Evolutionary conservation across 1,140 invertebrate genomes (phyloP).

Genomic region (Polypedilum pembai): DNA sequence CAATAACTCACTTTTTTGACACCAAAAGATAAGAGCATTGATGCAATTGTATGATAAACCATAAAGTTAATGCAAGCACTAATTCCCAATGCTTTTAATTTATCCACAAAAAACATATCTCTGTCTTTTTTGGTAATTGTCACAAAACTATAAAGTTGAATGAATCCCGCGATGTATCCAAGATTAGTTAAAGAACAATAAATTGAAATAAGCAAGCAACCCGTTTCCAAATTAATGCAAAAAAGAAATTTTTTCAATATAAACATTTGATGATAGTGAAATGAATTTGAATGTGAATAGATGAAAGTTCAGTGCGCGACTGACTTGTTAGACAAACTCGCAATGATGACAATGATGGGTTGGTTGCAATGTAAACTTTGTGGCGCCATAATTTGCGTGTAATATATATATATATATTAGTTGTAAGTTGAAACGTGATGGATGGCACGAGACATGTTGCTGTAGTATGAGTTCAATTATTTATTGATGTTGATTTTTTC

Average conservation of each 20-base stretch:
- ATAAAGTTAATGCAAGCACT: background rate
- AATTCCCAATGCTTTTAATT: constrained; percentile 12
- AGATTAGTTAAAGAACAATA: background rate
- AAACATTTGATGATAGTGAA: background rate
- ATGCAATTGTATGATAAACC: background rate
- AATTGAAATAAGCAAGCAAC: background rate
- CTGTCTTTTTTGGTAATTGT: background rate
- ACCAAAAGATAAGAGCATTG: background rate
- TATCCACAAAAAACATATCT: constrained; percentile 5
- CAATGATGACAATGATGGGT: no score
- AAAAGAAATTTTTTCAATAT: background rate
- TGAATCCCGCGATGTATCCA: background rate
- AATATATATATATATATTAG: no score
- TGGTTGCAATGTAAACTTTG: no score
- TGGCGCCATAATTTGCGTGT: no score
- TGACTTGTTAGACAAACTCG: background rate
- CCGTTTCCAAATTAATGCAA: background rate
- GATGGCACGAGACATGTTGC: no score
- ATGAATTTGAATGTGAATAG: background rate
- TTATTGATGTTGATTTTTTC: no score
- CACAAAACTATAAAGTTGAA: background rate
- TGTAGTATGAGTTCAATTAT: no score
- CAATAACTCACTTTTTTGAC: background rate
- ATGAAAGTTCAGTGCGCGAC: background rate
- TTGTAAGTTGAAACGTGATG: no score